Evolutionary conservation across 2,113 vertebrate species (phyloP).

Genomic region (Capreolus pygargus): DNA sequence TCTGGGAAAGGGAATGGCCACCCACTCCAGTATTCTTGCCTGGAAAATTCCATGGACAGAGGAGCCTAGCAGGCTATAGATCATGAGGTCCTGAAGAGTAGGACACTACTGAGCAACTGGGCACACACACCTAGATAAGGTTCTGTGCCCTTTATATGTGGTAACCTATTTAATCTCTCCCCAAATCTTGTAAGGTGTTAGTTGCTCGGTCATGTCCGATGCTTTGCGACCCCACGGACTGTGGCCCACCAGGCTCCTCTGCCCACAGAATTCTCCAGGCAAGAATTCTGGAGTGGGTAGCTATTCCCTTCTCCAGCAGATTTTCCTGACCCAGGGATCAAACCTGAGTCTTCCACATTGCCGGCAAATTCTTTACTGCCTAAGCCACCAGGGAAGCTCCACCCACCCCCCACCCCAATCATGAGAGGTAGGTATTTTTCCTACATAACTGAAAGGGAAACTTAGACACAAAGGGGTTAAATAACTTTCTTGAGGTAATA

Average conservation of each 20-base stretch:
- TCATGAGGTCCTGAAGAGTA: not conserved
- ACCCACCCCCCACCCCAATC: fast-evolving
- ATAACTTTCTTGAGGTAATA: not conserved
- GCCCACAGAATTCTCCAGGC: not conserved
- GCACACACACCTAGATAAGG: not conserved
- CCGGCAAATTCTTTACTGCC: not conserved
- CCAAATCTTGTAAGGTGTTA: not conserved
- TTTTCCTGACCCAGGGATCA: not conserved
- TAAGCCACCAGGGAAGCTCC: not conserved
- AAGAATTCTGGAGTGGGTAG: not conserved
- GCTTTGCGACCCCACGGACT: not conserved
- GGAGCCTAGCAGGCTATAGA: not conserved
- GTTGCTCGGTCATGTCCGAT: not conserved
- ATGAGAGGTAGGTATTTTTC: not conserved
- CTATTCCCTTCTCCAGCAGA: not conserved
- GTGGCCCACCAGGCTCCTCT: not conserved
- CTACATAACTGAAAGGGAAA: not conserved
- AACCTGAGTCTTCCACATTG: not conserved
- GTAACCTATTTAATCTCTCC: not conserved
- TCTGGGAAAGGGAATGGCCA: not conserved
- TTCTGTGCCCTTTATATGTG: not conserved
- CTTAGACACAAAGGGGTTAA: not conserved
- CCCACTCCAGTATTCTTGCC: not conserved
- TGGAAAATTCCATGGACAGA: not conserved
- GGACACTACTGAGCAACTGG: not conserved